Evolutionary conservation across 1,140 invertebrate genomes (phyloP).

Genomic region (Aradophagus sp.): DNA sequence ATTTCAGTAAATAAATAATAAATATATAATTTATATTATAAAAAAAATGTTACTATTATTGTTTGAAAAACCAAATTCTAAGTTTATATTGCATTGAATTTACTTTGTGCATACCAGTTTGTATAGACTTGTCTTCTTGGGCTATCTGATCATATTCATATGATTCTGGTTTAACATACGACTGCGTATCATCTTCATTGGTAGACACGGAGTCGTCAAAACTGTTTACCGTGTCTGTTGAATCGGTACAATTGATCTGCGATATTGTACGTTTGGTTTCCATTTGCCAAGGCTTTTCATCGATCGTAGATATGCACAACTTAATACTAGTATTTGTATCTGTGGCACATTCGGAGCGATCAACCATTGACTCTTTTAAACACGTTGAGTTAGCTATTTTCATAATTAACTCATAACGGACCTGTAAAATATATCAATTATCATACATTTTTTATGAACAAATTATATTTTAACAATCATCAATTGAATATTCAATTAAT

Average conservation of each 20-base stretch:
- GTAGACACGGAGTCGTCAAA: conserved; percentile 40
- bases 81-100: no score
- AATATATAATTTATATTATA: no score
- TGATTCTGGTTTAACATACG: conserved; percentile 47
- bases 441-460: no score
- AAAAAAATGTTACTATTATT: no score
- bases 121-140: conserved; percentile 62
- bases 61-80: no score
- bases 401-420: conserved; percentile 65
- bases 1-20: no score
- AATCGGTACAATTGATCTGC: conserved; percentile 68
- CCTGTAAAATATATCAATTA: conserved; percentile 13
- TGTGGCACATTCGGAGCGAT: conserved; percentile 63
- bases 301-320: conserved; percentile 65
- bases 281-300: conserved; percentile 65
- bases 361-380: conserved; percentile 59
- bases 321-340: conserved; percentile 60
- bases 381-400: conserved; percentile 69
- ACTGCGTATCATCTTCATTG: conserved; percentile 28
- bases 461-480: no score
- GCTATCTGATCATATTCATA: conserved; percentile 63
- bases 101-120: conserved; percentile 32
- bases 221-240: conserved; percentile 49
- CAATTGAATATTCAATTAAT: no score
- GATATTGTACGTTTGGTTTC: conserved; percentile 59